Conservation (phyloP, 2,797 vertebrate species). For the Delichon dasypus region DNA sequence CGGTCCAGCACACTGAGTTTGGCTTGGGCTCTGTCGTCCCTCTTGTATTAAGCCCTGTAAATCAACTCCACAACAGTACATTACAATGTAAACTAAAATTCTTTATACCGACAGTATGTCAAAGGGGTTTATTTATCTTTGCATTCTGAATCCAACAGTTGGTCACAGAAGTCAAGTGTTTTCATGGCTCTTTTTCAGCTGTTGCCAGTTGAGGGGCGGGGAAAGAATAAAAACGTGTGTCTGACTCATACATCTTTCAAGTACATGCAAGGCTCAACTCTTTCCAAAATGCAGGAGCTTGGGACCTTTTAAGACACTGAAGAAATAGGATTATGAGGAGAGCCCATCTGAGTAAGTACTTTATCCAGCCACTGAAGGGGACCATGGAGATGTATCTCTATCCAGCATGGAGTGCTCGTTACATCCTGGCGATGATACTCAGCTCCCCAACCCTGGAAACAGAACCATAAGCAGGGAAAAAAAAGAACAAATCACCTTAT, state of each 20-base stretch:
- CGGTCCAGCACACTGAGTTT: not conserved
- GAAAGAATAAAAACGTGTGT: constrained; percentile 1
- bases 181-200: constrained; percentile 85
- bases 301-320: constrained; percentile 91
- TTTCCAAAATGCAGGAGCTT: constrained; percentile 73
- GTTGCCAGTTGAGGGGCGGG: constrained; percentile 69
- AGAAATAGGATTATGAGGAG: constrained; percentile 96
- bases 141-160: constrained; percentile 88
- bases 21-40: constrained; percentile 39
- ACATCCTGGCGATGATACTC: constrained; percentile 99
- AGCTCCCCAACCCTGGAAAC: constrained; percentile 95
- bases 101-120: constrained; percentile 69
- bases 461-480: not conserved
- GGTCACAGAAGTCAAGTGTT: constrained; percentile 97
- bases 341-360: constrained; percentile 99
- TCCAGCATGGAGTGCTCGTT: constrained; percentile 99
- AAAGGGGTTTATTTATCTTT: constrained; percentile 60
- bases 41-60: constrained; percentile 58
- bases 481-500: not conserved
- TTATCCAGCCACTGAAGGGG: constrained; percentile 99
- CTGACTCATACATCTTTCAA: constrained; percentile 92
- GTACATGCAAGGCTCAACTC: constrained; percentile 86
- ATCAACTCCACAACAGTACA: constrained; percentile 74
- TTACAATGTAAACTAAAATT: constrained; percentile 81
- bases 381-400: constrained; percentile 97